Evolutionary conservation across 2,888 invertebrate species (phyloP).

Genomic region (Oligia fasciuncula): DNA sequence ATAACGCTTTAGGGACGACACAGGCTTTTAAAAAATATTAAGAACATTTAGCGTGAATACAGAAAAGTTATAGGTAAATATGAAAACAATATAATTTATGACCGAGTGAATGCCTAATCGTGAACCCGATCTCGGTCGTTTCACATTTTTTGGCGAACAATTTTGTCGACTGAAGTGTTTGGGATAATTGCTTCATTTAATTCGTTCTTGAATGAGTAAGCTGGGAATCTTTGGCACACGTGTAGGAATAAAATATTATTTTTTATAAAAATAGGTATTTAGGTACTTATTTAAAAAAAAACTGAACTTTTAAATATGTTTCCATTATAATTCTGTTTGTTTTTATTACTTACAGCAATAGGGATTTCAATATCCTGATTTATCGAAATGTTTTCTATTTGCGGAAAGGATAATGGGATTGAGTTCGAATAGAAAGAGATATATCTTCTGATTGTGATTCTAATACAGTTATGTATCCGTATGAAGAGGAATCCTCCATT

Average conservation of each 20-base stretch:
- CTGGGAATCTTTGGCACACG: slow-evolving; percentile 9
- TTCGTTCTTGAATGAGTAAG: slow-evolving; percentile 30
- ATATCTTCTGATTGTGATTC: slow-evolving; percentile 51
- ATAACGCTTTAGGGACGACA: slow-evolving; percentile 61
- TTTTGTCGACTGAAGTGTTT: slow-evolving; percentile 49
- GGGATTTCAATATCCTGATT: slow-evolving; percentile 39
- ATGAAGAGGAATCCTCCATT: slow-evolving; percentile 33
- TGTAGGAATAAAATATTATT: too few species aligned
- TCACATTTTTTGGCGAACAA: slow-evolving; percentile 54
- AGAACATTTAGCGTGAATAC: slow-evolving; percentile 62
- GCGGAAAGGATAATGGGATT: slow-evolving; percentile 53
- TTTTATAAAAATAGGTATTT: neutral
- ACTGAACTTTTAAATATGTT: neutral
- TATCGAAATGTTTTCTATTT: slow-evolving; percentile 29
- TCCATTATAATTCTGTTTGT: neutral
- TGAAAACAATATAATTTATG: slow-evolving; percentile 65
- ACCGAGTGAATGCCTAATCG: slow-evolving; percentile 54
- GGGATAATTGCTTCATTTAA: slow-evolving; percentile 37
- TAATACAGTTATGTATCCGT: slow-evolving; percentile 52
- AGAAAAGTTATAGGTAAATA: slow-evolving; percentile 63
- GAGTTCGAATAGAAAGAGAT: slow-evolving; percentile 44
- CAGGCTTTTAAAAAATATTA: slow-evolving; percentile 67
- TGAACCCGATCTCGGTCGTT: slow-evolving; percentile 56
- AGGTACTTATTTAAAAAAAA: neutral
- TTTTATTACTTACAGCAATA: slow-evolving; percentile 6